Evolutionary conservation across 2,888 invertebrate species (phyloP), one percentile per base, ranked within the genome.

Genomic region (Sinodicranocentrus sp.): DNA sequence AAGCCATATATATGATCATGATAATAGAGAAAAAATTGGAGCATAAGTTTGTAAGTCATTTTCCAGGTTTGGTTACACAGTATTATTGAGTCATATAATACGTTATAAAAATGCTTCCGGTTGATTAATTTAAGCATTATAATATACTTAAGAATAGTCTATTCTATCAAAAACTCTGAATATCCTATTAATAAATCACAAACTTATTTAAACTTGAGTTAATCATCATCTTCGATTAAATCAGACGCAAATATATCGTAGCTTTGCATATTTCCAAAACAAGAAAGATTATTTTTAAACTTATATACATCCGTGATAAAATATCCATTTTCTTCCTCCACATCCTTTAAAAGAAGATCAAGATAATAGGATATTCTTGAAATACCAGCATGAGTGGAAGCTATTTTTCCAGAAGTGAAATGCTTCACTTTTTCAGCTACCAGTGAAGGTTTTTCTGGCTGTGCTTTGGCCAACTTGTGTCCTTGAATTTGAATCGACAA

Each of bases 401-500:
- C n/a, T n/a, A n/a, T n/a, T n/a, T n/a, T 17, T 39, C 71, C 71
- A 5, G 82, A 76, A 6, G 52, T 48, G 26, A 59, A 82, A 17
- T 26, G 2, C 13, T 68, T 43, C 0, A 75, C 25, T 33, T 82
- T 82, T 8, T 26, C 28, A 0, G 15, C 6, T 43, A 68, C 23
- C 0, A 28, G 13, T 0, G n/a, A 0, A 2, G 78, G 70, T 5
- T 33, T 2, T 8, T 13, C 1, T 0, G 70, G 70, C 1, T 21
- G 0, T 15, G 67, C 15, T 15, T 43, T 59, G 3, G 15, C 2
- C 6, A 25, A 21, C 6, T 26, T 44, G 8, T 59, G 23, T 0
- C 73, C 82, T 44, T 73, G 75, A 15, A 82, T 52, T 25, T 82
- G 82, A 1, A 82, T 21, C 1, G 82, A 75, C 0, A 82, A 13